Evolutionary conservation across 2,113 vertebrate genomes (phyloP).

Genomic region (Pluvialis apricaria): DNA sequence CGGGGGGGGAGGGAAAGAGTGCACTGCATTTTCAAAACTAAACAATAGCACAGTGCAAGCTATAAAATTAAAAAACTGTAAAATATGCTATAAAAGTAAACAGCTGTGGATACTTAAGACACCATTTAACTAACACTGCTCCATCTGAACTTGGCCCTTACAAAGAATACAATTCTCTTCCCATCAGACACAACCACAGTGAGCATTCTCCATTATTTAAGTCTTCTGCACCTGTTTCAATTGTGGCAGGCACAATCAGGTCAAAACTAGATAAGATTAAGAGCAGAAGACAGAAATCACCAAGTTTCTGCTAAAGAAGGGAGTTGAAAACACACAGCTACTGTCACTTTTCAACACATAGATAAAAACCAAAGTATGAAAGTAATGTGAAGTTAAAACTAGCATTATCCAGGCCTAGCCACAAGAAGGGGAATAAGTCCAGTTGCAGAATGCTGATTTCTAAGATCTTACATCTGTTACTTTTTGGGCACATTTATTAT

Average conservation of each 20-base stretch:
- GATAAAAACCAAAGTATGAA: background rate
- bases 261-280: background rate
- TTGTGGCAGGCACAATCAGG: background rate
- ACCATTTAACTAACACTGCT: background rate
- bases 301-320: background rate
- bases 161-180: background rate
- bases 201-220: background rate
- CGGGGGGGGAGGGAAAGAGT: too few species aligned
- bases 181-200: background rate
- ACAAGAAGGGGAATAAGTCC: background rate
- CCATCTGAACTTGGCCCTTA: background rate
- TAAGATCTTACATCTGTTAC: background rate
- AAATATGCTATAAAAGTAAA: constrained; percentile 13
- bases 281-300: background rate
- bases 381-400: background rate
- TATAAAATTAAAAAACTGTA: constrained; percentile 7
- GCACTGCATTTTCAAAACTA: background rate
- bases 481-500: background rate
- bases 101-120: background rate
- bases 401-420: background rate
- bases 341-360: background rate
- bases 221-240: background rate
- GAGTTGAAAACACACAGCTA: background rate
- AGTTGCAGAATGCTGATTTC: background rate
- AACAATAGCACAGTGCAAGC: background rate